Conservation (phyloP, 2,113 vertebrate genomes). For the Sarotherodon lohbergeri region DNA sequence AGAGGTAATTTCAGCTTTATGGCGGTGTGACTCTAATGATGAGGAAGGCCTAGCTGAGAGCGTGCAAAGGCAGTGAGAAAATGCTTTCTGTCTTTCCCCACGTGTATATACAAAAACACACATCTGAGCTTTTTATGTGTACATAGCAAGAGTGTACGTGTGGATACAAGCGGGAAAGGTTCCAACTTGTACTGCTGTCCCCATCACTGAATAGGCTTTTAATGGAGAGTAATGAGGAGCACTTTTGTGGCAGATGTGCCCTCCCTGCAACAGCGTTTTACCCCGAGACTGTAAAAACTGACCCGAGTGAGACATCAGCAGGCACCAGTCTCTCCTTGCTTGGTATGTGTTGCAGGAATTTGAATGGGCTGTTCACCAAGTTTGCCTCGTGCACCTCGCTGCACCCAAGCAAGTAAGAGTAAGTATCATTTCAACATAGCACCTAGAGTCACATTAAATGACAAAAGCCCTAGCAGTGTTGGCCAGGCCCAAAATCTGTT, state of each 20-base stretch:
- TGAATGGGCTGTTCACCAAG: not conserved
- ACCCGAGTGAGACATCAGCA: conserved; percentile 28
- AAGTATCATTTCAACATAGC: conserved; percentile 46
- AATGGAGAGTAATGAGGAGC: conserved; percentile 67
- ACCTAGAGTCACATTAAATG: conserved; percentile 55
- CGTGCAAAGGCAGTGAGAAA: conserved; percentile 15
- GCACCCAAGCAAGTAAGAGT: conserved; percentile 35
- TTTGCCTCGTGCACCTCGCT: not conserved
- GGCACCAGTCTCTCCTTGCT: not conserved
- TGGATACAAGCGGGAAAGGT: not conserved
- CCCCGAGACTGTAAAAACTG: conserved; percentile 37
- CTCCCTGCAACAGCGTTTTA: conserved; percentile 28
- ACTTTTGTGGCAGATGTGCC: conserved; percentile 55
- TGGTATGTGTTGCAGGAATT: not conserved
- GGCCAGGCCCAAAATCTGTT: conserved; percentile 60
- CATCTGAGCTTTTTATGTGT: not conserved
- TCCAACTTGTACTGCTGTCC: conserved; percentile 28
- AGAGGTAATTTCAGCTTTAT: conserved; percentile 62
- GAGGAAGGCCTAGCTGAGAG: conserved; percentile 28
- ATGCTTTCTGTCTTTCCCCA: not conserved
- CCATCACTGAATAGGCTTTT: conserved; percentile 42
- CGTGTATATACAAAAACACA: not conserved
- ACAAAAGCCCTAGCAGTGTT: conserved; percentile 54
- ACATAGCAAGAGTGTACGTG: not conserved
- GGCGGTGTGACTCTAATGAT: conserved; percentile 44